These are phyloP conservation scores for Symphodus melops DNA, from an alignment of 2,113 vertebrate genomes.

Conservation along the genomic window DNA sequence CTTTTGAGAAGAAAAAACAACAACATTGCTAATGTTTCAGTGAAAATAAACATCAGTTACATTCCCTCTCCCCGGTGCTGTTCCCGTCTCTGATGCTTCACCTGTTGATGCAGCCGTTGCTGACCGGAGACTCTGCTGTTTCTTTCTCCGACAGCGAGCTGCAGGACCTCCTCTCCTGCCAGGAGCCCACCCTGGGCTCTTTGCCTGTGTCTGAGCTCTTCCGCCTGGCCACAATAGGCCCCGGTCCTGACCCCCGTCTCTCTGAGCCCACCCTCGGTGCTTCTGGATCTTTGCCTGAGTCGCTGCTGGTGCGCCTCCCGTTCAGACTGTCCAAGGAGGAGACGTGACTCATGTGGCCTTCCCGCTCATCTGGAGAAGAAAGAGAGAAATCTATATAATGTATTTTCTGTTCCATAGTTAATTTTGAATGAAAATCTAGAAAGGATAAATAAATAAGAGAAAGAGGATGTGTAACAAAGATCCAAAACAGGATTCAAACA, in stretches of 20 bases:
- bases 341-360: conserved; percentile 78
- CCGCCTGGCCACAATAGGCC: conserved; percentile 59
- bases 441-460: too few species aligned
- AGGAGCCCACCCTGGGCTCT: conserved; percentile 45
- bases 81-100: conserved; percentile 9
- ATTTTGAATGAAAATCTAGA: too few species aligned
- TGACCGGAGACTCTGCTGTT: conserved; percentile 17
- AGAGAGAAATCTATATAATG: background rate
- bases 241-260: conserved; percentile 57
- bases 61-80: too few species aligned
- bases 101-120: conserved; percentile 74
- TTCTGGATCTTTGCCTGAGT: conserved; percentile 66
- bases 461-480: too few species aligned
- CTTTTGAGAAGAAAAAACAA: too few species aligned
- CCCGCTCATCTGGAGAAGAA: conserved; percentile 67
- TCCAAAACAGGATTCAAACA: too few species aligned
- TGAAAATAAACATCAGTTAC: too few species aligned
- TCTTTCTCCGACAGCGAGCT: conserved; percentile 76
- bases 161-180: conserved; percentile 69
- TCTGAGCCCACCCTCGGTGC: conserved; percentile 30
- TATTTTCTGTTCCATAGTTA: too few species aligned
- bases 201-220: conserved; percentile 64
- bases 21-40: too few species aligned
- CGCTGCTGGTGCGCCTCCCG: conserved; percentile 73
- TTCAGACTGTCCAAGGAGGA: conserved; percentile 82